These are phyloP conservation scores for Physocephala rufipes DNA, from an alignment of 2,888 invertebrate species.

Conservation along the genomic window DNA sequence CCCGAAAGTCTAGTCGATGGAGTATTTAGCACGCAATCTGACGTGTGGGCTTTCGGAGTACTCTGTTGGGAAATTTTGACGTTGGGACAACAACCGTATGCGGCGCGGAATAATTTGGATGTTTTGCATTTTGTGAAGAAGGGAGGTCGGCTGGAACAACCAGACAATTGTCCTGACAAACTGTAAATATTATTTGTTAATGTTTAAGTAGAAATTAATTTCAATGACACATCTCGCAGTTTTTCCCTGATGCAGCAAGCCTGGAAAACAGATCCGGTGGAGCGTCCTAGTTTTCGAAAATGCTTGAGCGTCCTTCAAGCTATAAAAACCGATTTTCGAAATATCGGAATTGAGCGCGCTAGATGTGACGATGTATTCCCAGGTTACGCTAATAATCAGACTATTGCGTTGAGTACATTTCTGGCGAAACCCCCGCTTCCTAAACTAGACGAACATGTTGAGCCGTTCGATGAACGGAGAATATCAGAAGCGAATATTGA, in stretches of 20 bases:
- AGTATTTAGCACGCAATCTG: constrained; percentile 95
- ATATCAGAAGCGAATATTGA: too few relatives aligned
- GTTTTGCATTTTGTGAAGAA: constrained; percentile 89
- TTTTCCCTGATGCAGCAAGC: constrained; percentile 87
- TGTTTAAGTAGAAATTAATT: constrained; percentile 9
- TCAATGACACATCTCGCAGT: constrained; percentile 68
- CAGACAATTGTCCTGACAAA: constrained; percentile 83
- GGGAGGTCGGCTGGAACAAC: constrained; percentile 85
- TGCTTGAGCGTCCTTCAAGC: constrained; percentile 70
- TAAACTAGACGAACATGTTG: constrained; percentile 38
- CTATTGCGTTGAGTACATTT: constrained; percentile 43
- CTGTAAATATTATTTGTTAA: constrained; percentile 69
- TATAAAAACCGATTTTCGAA: constrained; percentile 55
- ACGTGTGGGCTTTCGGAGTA: constrained; percentile 96
- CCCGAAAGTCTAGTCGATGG: constrained; percentile 96
- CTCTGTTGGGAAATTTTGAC: constrained; percentile 97
- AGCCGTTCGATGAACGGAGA: neutral
- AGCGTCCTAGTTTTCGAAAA: constrained; percentile 86
- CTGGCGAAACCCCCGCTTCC: constrained; percentile 39
- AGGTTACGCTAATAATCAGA: constrained; percentile 46
- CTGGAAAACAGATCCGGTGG: constrained; percentile 85
- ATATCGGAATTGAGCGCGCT: constrained; percentile 42
- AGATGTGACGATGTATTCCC: constrained; percentile 44
- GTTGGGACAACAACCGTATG: constrained; percentile 96
- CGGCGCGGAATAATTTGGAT: constrained; percentile 90